These are phyloP conservation scores for Mesopsocus fuscifrons DNA, from an alignment of 2,888 invertebrate species.

Conservation along the genomic window DNA sequence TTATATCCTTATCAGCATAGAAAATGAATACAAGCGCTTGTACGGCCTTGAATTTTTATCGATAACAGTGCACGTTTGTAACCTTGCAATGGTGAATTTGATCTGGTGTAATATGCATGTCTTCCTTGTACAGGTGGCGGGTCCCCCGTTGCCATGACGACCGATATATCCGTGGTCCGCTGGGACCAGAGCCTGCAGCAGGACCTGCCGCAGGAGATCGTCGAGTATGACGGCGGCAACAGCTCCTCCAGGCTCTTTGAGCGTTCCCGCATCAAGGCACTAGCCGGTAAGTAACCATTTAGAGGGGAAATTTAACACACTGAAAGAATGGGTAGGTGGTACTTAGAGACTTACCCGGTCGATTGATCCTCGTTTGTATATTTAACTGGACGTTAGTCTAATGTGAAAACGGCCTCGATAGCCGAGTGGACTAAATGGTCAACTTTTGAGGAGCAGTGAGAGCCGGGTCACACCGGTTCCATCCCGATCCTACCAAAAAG, in stretches of 20 bases:
- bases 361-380: conserved; percentile 3
- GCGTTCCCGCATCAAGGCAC: conserved; percentile 95
- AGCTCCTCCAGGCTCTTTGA: conserved; percentile 98
- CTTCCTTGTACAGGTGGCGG: conserved; percentile 11
- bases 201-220: conserved; percentile 88
- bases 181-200: conserved; percentile 84
- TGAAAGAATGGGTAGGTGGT: neutral
- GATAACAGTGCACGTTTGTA: neutral
- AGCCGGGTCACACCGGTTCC: too few species aligned
- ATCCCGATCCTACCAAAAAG: too few species aligned
- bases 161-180: conserved; percentile 91
- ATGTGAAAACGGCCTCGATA: too few species aligned
- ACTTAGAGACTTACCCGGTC: conserved; percentile 13
- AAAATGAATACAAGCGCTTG: too few species aligned
- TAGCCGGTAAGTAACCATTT: conserved; percentile 55
- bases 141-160: conserved; percentile 48
- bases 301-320: neutral
- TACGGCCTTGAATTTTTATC: neutral
- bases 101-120: too few species aligned
- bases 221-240: conserved; percentile 98
- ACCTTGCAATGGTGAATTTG: too few species aligned
- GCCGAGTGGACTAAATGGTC: too few species aligned
- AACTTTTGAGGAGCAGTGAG: too few species aligned
- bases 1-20: too few species aligned
- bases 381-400: too few species aligned